Conservation (phyloP, 2,113 vertebrate genomes). For the Paramormyrops kingsleyae region DNA sequence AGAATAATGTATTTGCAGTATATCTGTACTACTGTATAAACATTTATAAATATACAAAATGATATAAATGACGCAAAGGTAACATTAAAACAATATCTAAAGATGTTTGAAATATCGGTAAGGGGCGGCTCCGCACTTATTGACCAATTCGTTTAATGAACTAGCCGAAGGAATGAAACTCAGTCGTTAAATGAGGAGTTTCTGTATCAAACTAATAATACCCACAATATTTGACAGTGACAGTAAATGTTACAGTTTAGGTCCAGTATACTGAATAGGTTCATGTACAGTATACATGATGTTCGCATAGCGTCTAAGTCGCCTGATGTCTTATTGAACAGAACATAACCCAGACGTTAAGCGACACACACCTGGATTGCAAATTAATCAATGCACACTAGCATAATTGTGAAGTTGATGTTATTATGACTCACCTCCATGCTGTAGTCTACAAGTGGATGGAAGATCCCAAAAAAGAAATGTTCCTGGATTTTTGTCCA, state of each 20-base stretch:
- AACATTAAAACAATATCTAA: too few relatives aligned
- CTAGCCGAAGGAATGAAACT: too few relatives aligned
- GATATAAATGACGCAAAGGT: too few relatives aligned
- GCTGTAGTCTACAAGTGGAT: slow-evolving; percentile 77
- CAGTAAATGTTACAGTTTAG: not conserved
- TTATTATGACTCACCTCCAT: slow-evolving; percentile 66
- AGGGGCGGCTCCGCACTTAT: too few relatives aligned
- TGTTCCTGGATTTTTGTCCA: slow-evolving; percentile 91
- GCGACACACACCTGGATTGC: not conserved
- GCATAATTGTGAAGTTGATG: not conserved
- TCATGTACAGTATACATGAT: not conserved
- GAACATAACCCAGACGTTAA: not conserved
- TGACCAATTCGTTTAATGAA: too few relatives aligned
- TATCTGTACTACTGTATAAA: too few relatives aligned
- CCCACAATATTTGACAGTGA: not conserved
- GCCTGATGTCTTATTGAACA: not conserved
- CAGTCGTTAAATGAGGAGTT: too few relatives aligned
- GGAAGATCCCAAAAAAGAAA: slow-evolving; percentile 84
- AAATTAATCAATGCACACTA: not conserved
- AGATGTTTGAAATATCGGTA: too few relatives aligned
- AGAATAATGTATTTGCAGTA: too few relatives aligned
- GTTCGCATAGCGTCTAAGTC: not conserved
- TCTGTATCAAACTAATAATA: not conserved
- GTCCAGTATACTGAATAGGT: not conserved
- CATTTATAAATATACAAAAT: too few relatives aligned